Conservation (phyloP, 1,140 invertebrate species). For the Stegodyphus mimosarum region DNA sequence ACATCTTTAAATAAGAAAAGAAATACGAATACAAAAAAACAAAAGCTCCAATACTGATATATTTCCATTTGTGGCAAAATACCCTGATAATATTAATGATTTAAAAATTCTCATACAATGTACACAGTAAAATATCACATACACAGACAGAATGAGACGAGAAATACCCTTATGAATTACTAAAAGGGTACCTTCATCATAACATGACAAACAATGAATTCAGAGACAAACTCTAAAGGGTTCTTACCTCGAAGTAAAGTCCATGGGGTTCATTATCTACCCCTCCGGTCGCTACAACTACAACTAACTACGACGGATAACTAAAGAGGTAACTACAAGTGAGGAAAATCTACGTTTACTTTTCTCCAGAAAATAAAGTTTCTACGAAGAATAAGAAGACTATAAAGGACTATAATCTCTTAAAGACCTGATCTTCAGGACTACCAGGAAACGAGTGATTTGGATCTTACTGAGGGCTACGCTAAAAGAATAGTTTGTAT, state of each 20-base stretch:
- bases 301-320: constrained; percentile 53
- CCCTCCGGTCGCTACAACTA: constrained; percentile 21
- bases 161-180: too few relatives aligned
- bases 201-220: too few relatives aligned
- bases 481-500: too few relatives aligned
- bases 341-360: not conserved
- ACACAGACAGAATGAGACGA: too few relatives aligned
- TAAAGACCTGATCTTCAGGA: constrained; percentile 2
- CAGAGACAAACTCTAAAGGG: constrained; percentile 9
- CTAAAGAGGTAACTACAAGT: constrained; percentile 34
- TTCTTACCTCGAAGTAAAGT: constrained; percentile 41
- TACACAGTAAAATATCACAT: too few relatives aligned
- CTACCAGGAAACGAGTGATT: constrained; percentile 13
- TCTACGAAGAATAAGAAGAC: constrained; percentile 12
- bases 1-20: too few relatives aligned
- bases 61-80: too few relatives aligned
- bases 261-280: constrained; percentile 17
- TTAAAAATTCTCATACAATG: too few relatives aligned
- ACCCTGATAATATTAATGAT: too few relatives aligned
- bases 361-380: constrained; percentile 8
- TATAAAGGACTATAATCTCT: not conserved
- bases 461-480: not conserved
- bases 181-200: too few relatives aligned
- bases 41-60: too few relatives aligned
- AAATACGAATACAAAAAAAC: too few relatives aligned